Evolutionary conservation across 2,888 invertebrate genomes (phyloP).

Genomic region (Bombylius discolor): DNA sequence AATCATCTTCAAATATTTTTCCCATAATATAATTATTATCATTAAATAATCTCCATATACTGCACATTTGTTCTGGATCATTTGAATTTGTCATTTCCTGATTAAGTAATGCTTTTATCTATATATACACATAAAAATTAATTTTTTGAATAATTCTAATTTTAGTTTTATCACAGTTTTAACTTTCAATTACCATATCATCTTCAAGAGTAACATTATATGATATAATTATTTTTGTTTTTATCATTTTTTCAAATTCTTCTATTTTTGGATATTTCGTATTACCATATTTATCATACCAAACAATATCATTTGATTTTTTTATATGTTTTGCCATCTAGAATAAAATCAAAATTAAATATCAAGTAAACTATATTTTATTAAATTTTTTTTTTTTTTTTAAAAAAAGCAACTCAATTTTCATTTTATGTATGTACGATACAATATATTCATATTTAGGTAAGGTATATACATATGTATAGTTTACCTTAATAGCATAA

Average conservation of each 20-base stretch:
- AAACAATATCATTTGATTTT: slow-evolving; percentile 24
- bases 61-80: slow-evolving; percentile 30
- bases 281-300: slow-evolving; percentile 27
- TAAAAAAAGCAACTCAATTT: too few species aligned
- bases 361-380: too few species aligned
- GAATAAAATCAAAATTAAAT: neutral
- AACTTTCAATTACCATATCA: slow-evolving; percentile 23
- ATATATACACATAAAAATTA: neutral
- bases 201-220: slow-evolving; percentile 34
- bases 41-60: slow-evolving; percentile 32
- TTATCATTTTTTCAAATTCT: slow-evolving; percentile 32
- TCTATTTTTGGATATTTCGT: slow-evolving; percentile 28
- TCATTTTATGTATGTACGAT: too few species aligned
- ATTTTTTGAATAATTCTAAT: too few species aligned
- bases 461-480: too few species aligned
- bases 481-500: slow-evolving; percentile 29
- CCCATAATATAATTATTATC: slow-evolving; percentile 36
- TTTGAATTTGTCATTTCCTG: slow-evolving; percentile 30
- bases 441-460: too few species aligned
- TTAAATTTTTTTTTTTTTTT: too few species aligned
- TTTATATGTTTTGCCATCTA: slow-evolving; percentile 27
- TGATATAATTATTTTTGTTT: slow-evolving; percentile 29
- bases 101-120: slow-evolving; percentile 30
- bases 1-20: slow-evolving; percentile 33
- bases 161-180: too few species aligned